These are phyloP conservation scores for Pseudomugil gertrudae DNA, from an alignment of 2,797 vertebrate species.

Conservation along the genomic window DNA sequence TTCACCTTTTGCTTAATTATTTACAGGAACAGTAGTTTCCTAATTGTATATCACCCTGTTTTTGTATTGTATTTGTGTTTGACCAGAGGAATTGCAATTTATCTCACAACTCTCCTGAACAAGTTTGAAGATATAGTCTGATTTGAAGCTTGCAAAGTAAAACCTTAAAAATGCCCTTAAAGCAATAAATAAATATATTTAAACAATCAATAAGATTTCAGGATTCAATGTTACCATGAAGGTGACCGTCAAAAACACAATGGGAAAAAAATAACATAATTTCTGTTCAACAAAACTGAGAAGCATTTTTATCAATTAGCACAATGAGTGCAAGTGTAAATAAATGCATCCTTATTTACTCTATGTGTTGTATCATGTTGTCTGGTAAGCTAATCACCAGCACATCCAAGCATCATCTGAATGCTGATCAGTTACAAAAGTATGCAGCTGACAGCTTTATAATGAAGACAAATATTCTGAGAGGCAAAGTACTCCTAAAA, in stretches of 20 bases:
- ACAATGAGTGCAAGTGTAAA: conserved; percentile 42
- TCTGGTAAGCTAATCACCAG: conserved; percentile 20
- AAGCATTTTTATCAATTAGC: conserved; percentile 49
- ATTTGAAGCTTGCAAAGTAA: neutral
- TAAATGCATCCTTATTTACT: conserved; percentile 31
- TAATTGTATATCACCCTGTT: neutral
- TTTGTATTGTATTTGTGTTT: neutral
- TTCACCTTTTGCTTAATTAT: conserved; percentile 2
- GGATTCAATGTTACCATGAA: neutral
- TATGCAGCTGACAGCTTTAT: conserved; percentile 41
- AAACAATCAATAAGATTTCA: neutral
- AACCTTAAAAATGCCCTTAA: neutral
- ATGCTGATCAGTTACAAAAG: conserved; percentile 44
- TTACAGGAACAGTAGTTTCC: neutral
- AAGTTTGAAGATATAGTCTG: neutral
- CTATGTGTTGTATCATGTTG: conserved; percentile 39
- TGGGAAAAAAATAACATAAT: conserved; percentile 50
- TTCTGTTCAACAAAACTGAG: conserved; percentile 21
- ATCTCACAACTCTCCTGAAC: neutral
- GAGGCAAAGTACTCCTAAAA: conserved; percentile 22
- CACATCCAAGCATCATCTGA: conserved; percentile 29
- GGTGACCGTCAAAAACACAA: conserved; percentile 28
- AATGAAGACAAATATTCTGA: conserved; percentile 25
- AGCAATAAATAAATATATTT: neutral
- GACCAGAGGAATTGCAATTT: neutral